Conservation (phyloP, 2,888 invertebrate genomes). For the Deroplatys truncata region DNA sequence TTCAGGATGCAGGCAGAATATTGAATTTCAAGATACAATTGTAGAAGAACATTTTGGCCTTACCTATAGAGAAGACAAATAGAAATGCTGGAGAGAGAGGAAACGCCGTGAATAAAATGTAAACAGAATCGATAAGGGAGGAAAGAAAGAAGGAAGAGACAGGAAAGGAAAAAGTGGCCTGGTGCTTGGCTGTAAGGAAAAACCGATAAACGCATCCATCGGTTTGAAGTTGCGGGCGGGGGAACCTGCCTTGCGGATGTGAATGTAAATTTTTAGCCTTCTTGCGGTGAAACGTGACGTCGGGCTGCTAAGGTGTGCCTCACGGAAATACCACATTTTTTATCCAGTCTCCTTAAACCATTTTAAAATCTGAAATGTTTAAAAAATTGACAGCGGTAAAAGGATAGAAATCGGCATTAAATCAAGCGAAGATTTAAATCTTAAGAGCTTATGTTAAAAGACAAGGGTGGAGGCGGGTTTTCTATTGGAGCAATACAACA, state of each 20-base stretch:
- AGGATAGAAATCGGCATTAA: too few relatives aligned
- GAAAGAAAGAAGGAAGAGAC: neutral
- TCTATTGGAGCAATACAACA: too few relatives aligned
- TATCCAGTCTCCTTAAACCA: neutral
- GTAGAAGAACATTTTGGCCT: neutral
- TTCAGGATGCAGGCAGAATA: neutral
- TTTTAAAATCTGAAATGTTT: neutral
- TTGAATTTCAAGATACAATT: neutral
- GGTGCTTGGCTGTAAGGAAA: neutral
- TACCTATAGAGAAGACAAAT: neutral
- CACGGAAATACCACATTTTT: neutral
- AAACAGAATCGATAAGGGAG: neutral
- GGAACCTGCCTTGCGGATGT: neutral
- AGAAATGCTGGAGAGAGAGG: neutral
- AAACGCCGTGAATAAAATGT: neutral
- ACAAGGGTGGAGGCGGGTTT: too few relatives aligned
- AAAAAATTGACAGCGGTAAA: neutral
- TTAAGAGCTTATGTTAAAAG: too few relatives aligned
- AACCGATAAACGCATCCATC: neutral
- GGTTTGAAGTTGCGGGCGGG: neutral
- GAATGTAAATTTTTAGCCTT: neutral
- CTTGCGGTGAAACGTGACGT: neutral
- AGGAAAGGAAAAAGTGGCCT: neutral
- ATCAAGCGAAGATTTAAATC: too few relatives aligned
- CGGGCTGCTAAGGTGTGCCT: neutral